phyloP scores from a whole-genome alignment of 2,113 vertebrate genomes.

The Boleophthalmus pectinirostris region DNA sequence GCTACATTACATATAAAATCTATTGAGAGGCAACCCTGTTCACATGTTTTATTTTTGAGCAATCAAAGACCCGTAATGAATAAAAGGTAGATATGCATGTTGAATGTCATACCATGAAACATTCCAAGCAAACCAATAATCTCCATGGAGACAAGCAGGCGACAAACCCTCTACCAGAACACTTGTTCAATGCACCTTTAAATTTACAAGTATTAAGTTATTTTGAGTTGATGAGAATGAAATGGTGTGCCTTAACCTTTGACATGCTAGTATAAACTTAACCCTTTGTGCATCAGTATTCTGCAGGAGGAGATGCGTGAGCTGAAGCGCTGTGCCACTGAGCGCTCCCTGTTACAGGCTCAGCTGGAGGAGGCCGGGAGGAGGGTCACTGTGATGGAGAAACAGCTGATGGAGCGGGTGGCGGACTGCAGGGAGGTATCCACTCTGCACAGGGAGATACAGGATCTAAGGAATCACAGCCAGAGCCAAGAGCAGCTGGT shows the following conservation, averaged over 20 bases:
- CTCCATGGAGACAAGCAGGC: too few relatives aligned
- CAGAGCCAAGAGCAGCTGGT: conserved; percentile 73
- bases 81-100: too few relatives aligned
- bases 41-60: too few relatives aligned
- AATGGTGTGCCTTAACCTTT: background rate
- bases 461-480: conserved; percentile 75
- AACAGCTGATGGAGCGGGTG: conserved; percentile 74
- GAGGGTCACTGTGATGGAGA: conserved; percentile 76
- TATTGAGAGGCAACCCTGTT: too few relatives aligned
- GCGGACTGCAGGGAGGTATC: conserved; percentile 68
- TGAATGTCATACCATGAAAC: too few relatives aligned
- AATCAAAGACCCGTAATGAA: too few relatives aligned
- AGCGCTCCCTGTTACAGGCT: conserved; percentile 74
- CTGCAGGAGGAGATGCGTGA: conserved; percentile 77
- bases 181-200: too few relatives aligned
- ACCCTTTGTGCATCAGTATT: conserved; percentile 62
- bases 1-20: too few relatives aligned
- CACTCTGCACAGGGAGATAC: conserved; percentile 78
- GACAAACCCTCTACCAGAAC: too few relatives aligned
- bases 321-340: conserved; percentile 70
- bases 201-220: too few relatives aligned
- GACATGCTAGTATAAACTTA: background rate
- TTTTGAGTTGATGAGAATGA: too few relatives aligned
- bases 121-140: too few relatives aligned
- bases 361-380: conserved; percentile 74